Conservation (phyloP, 2,888 invertebrate genomes). For the Tricholauxania praeusta region DNA sequence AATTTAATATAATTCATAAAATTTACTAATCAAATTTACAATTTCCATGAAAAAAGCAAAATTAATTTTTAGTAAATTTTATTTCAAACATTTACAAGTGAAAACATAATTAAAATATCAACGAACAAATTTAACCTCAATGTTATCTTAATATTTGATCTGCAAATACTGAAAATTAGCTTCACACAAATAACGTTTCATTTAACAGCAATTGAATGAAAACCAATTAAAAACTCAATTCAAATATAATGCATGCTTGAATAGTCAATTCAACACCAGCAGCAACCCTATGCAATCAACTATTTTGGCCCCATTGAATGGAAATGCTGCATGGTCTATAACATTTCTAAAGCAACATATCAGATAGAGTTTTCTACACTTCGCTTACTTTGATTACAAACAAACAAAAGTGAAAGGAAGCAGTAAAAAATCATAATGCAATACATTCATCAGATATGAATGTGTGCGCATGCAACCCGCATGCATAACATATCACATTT, state of each 20-base stretch:
- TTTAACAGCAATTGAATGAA: slow-evolving; percentile 20
- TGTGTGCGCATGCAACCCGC: too few species aligned
- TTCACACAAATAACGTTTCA: slow-evolving; percentile 14
- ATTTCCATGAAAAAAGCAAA: too few species aligned
- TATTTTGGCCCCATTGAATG: too few species aligned
- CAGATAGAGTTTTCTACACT: slow-evolving; percentile 4
- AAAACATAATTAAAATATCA: too few species aligned
- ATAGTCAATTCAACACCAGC: slow-evolving; percentile 3
- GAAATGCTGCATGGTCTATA: too few species aligned
- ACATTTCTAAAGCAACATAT: not conserved
- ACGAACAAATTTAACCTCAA: not conserved
- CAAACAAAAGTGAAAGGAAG: slow-evolving; percentile 4
- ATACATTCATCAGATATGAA: too few species aligned
- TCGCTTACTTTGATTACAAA: slow-evolving; percentile 3
- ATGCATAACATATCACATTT: too few species aligned
- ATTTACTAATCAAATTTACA: too few species aligned
- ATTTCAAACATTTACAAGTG: too few species aligned
- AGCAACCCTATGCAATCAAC: too few species aligned
- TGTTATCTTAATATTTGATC: slow-evolving; percentile 32
- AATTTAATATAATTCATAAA: too few species aligned
- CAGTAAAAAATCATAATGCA: not conserved
- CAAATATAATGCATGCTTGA: slow-evolving; percentile 24
- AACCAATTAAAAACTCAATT: slow-evolving; percentile 24
- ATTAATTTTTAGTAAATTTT: too few species aligned
- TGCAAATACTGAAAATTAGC: slow-evolving; percentile 24